These are phyloP conservation scores for Parelbella ahira DNA, from an alignment of 2,888 invertebrate species.

Conservation along the genomic window DNA sequence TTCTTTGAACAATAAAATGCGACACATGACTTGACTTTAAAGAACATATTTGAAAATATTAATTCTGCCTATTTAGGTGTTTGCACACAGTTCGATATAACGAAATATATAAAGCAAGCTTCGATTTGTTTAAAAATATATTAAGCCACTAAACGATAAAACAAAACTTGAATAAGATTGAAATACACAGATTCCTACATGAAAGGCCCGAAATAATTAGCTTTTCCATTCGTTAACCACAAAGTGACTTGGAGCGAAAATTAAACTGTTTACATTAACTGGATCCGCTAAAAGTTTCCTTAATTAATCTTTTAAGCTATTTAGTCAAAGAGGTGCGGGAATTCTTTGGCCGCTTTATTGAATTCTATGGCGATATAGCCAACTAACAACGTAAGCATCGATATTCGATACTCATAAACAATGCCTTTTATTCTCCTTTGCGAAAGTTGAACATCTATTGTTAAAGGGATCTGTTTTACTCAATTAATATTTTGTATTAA, in stretches of 20 bases:
- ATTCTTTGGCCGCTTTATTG: conserved; percentile 72
- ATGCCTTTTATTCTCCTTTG: neutral
- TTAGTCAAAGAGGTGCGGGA: conserved; percentile 72
- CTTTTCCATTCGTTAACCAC: conserved; percentile 31
- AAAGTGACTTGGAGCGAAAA: conserved; percentile 40
- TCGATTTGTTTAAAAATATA: too few species aligned
- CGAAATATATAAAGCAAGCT: too few species aligned
- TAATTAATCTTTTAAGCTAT: conserved; percentile 75
- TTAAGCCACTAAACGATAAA: neutral
- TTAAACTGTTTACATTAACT: conserved; percentile 59
- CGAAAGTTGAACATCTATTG: too few species aligned
- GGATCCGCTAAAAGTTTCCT: conserved; percentile 57
- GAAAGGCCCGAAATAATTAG: conserved; percentile 25
- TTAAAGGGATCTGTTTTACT: too few species aligned
- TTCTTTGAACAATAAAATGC: neutral
- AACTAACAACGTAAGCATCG: conserved; percentile 70
- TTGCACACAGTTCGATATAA: too few species aligned
- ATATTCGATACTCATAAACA: conserved; percentile 48
- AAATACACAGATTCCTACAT: conserved; percentile 23
- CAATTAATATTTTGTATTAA: too few species aligned
- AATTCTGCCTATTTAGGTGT: too few species aligned
- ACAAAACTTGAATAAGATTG: conserved; percentile 1
- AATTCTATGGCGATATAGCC: conserved; percentile 70
- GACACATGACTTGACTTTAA: too few species aligned
- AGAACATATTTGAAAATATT: too few species aligned